Evolutionary conservation across 2,888 invertebrate species (phyloP), one percentile per base, ranked within the genome.

Genomic region (Liopterus haemorrhoidalis): DNA sequence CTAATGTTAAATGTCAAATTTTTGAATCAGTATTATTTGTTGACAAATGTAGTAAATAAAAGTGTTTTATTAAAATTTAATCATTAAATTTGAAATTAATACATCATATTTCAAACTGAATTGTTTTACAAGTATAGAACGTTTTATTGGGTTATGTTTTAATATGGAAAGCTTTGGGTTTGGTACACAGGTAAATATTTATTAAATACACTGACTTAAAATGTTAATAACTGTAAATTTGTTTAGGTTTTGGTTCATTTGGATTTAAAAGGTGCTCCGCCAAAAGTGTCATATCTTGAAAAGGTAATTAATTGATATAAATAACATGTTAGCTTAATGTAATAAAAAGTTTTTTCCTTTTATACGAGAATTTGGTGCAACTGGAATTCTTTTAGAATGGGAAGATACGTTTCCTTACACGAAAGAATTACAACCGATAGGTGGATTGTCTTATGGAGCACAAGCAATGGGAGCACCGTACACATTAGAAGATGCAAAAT

Each of bases 391-490:
- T 8, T 58, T 91, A 28, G 91, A 91, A 69, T 91, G 90, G 85
- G 91, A 92, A 61, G 91, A 92, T 59, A 88, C 87, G 50, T 92
- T 91, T 67, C 91, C 91, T 0, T 91, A 85, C 64, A 70, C 69
- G 4, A 78, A 74, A 33, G 75, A 76, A 8, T 66, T 89, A 37
- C 65, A 69, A 11, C 72, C 70, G 4, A 72, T 76, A 14, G 82
- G 82, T 8, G 78, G 81, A 53, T 55, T 67, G 3, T 69, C 70
- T 1, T 66, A 69, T 45, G 68, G 70, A 30, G 70, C 73, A 0
- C 60, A 63, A 48, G 71, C 74, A 1, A 68, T 61, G 44, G 79
- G 74, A 53, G 74, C 67, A 30, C 74, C 82, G 19, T 91, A 91
- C 64, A 75, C 78, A 2, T 57, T 71, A 36, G 75, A 76, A 32